Conservation (phyloP, 2,113 vertebrate species). For the Heterocephalus glaber region DNA sequence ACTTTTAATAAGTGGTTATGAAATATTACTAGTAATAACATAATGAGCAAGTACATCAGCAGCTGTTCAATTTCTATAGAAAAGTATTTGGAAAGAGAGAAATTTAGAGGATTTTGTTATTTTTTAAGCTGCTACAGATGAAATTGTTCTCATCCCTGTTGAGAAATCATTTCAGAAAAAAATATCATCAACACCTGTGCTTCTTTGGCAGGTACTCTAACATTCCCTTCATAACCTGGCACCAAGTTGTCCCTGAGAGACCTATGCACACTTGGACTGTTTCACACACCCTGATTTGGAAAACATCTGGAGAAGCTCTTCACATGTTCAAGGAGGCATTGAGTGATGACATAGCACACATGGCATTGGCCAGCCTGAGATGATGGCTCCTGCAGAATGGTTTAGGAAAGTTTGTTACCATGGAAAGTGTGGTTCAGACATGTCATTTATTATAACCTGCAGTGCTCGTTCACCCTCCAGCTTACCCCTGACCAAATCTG, state of each 20-base stretch:
- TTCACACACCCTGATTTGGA: not conserved
- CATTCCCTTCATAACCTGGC: not conserved
- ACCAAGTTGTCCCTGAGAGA: not conserved
- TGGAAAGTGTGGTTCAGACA: not conserved
- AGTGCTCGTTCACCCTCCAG: too few relatives aligned
- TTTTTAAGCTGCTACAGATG: not conserved
- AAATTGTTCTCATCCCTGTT: not conserved
- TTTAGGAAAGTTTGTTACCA: not conserved
- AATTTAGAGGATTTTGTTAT: not conserved
- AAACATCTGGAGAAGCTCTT: conserved; percentile 41
- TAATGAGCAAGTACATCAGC: not conserved
- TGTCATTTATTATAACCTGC: not conserved
- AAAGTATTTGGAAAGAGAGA: not conserved
- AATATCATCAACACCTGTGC: not conserved
- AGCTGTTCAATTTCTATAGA: not conserved
- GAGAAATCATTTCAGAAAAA: conserved; percentile 20
- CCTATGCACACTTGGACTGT: conserved; percentile 28
- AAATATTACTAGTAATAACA: not conserved
- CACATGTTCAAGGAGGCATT: rapidly evolving
- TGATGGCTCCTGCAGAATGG: not conserved
- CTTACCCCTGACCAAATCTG: not conserved
- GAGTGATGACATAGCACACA: not conserved
- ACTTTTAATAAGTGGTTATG: not conserved
- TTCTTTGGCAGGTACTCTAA: not conserved
- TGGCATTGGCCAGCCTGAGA: not conserved